phyloP scores from a whole-genome alignment of 2,113 vertebrate genomes.

The Apistogramma diplotaenia region DNA sequence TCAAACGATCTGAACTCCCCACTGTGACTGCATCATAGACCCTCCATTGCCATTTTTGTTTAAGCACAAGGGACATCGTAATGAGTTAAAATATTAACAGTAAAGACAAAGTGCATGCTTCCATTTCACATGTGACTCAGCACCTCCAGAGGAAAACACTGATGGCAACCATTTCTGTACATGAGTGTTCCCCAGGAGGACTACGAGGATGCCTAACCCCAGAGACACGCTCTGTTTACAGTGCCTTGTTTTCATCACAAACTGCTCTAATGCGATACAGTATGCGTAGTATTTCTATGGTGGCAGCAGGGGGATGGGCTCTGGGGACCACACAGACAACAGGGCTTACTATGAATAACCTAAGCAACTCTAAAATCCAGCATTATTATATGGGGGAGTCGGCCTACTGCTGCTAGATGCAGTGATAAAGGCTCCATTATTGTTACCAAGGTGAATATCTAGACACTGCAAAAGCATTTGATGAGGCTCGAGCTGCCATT shows the following conservation, averaged over 20 bases:
- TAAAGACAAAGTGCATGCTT: neutral
- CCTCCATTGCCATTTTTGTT: neutral
- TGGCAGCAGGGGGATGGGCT: neutral
- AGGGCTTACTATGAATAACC: conserved; percentile 25
- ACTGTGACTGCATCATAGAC: neutral
- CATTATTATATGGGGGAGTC: neutral
- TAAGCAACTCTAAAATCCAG: conserved; percentile 3
- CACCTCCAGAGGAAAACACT: neutral
- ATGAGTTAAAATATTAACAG: neutral
- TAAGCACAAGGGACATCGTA: too few species aligned
- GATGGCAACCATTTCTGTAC: neutral
- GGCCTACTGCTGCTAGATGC: neutral
- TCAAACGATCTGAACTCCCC: neutral
- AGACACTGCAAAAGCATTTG: neutral
- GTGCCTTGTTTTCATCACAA: conserved; percentile 14
- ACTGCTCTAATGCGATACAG: conserved; percentile 32
- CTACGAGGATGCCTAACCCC: conserved; percentile 35
- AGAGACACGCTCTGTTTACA: conserved; percentile 49
- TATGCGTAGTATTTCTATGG: conserved; percentile 25
- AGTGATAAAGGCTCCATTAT: neutral
- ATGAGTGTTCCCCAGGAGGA: neutral
- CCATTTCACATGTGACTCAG: conserved; percentile 24
- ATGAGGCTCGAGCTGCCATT: neutral
- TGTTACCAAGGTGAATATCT: conserved; percentile 30
- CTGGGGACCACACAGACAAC: conserved; percentile 20